phyloP scores from a whole-genome alignment of 1,140 invertebrate species.

The Sycophaga agraensis region DNA sequence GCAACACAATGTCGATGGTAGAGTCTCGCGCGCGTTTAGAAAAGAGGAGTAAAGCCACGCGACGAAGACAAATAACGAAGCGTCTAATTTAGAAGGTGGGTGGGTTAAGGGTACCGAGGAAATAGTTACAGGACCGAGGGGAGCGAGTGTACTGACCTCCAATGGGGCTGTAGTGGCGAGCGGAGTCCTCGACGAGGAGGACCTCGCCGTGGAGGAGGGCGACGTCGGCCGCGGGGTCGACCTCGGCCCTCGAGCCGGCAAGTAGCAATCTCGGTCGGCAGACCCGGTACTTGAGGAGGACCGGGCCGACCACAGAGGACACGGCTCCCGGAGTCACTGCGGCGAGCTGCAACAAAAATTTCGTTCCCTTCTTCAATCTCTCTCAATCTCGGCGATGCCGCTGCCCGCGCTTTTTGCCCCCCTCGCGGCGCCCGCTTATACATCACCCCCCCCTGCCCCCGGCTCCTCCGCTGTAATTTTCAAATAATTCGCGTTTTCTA shows the following conservation, averaged over 20 bases:
- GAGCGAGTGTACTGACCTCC: conserved; percentile 47
- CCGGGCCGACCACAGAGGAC: conserved; percentile 56
- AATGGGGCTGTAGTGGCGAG: conserved; percentile 53
- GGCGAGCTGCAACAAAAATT: conserved; percentile 43
- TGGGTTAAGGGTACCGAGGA: too few relatives aligned
- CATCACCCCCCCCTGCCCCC: not conserved
- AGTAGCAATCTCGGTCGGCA: conserved; percentile 56
- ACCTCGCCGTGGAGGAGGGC: conserved; percentile 63
- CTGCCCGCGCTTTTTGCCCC: not conserved
- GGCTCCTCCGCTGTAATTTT: not conserved
- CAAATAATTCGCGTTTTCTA: not conserved
- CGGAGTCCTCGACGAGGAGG: conserved; percentile 63
- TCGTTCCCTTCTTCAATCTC: not conserved
- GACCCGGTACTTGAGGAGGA: conserved; percentile 57
- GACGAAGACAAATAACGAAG: too few relatives aligned
- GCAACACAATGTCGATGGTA: not conserved
- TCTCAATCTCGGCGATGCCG: not conserved
- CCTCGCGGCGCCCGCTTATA: not conserved
- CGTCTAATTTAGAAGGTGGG: too few relatives aligned
- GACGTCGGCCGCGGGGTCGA: conserved; percentile 62
- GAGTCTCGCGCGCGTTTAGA: too few relatives aligned
- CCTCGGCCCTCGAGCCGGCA: conserved; percentile 65
- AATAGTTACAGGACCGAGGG: not conserved
- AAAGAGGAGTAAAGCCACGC: too few relatives aligned
- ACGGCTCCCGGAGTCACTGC: conserved; percentile 50